Base-by-base conservation (phyloP, 2,113 vertebrate genomes). In the Theristicus caerulescens region DNA sequence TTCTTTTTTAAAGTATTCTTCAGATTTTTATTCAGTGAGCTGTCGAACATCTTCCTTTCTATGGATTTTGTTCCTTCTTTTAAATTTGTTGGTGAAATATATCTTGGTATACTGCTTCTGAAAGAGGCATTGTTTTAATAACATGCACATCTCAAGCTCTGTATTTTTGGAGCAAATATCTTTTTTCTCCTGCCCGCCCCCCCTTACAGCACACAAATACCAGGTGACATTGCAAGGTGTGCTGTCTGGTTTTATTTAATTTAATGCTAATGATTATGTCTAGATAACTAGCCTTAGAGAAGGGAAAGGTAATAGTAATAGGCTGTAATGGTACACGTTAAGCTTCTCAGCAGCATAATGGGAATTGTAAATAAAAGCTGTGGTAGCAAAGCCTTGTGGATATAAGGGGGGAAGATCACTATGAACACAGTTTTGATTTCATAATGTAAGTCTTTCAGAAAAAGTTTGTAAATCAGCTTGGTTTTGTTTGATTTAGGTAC, bases 401-500 rank as follows among this genome's bases (percentile, higher is more conserved):
- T 85, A 15, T 29, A 72, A 52, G 10, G 6, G 9, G 8, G 51
- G 12, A n/a, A 69, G 27, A 40, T 49, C 3, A 0, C 44, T 88
- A 4, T 49, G 24, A 69, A 36, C 8, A 29, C 6, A 34, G 31
- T 34, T 88, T 58, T 59, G 77, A n/a, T 78, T 84, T 94, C 1
- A 52, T 55, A 8, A 81, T 70, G 9, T 2, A 85, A 49, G 11
- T 66, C 9, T 71, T 77, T 16, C n/a, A 55, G 62, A 70, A 80
- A 61, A 36, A 26, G 9, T 71, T 62, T 42, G 18, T 76, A 58
- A 90, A 61, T 81, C 42, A 36, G 8, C 19, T 42, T 42, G 29
- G 13, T 94, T 86, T 79, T 82, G 15, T 69, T 96, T 96, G 58
- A n/a, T 93, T 86, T 97, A 99, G 99, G 99, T 81, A 99, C 99